Percentiles rank a stretch among this genome's conserved stretches.
Conservation (phyloP, 2,797 vertebrate species). For the Sebastiscus albofasciatus region DNA sequence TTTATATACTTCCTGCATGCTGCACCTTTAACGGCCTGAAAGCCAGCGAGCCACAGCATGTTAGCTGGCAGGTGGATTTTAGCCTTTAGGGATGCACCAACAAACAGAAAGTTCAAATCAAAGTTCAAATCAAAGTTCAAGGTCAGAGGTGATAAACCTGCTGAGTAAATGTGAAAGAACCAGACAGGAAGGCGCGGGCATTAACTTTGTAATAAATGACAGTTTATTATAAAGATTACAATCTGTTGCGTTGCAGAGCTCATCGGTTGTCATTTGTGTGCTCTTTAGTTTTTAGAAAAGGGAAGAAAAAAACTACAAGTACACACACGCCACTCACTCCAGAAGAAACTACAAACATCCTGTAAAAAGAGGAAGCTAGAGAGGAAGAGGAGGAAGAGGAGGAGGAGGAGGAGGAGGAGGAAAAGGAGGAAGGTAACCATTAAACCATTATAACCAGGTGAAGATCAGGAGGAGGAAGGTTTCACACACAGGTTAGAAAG, state of each 20-base stretch:
- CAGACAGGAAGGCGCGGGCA: neutral
- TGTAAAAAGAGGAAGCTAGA: slow-evolving; percentile 74
- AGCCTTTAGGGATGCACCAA: too few species aligned
- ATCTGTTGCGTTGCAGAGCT: slow-evolving; percentile 71
- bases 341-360: slow-evolving; percentile 73
- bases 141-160: neutral
- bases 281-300: slow-evolving; percentile 67
- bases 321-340: slow-evolving; percentile 75
- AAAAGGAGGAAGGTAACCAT: neutral
- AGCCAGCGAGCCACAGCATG: too few species aligned
- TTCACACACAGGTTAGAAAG: slow-evolving; percentile 48
- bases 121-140: neutral
- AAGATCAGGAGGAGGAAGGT: slow-evolving; percentile 36
- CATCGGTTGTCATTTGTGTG: slow-evolving; percentile 61
- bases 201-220: slow-evolving; percentile 73
- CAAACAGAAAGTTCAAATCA: too few species aligned
- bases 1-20: too few species aligned
- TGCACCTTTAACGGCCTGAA: too few species aligned
- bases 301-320: slow-evolving; percentile 66
- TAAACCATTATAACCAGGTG: slow-evolving; percentile 49
- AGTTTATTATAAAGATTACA: slow-evolving; percentile 81
- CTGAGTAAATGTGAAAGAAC: slow-evolving; percentile 12
- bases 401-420: neutral
- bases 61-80: too few species aligned
- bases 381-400: slow-evolving; percentile 11